Evolutionary conservation across 2,888 invertebrate species (phyloP), one percentile per base, ranked within the genome.

Genomic region (Andrena flavipes): DNA sequence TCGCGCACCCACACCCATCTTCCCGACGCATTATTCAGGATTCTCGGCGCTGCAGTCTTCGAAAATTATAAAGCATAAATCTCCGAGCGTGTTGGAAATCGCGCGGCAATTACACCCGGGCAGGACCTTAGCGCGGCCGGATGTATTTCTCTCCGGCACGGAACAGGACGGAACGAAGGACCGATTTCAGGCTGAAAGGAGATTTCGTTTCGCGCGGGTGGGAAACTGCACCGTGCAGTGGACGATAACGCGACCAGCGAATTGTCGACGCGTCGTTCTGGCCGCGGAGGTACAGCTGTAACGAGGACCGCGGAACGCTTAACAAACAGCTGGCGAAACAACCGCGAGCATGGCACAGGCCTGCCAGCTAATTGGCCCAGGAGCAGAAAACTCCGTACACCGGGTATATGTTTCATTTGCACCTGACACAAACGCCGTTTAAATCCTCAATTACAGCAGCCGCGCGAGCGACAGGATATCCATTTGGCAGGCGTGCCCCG

Each of bases 371-470:
- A 87, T 87, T 87, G 87, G 78, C 42, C 67, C 77, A 73, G 84
- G 72, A 87, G 82, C 82, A 81, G 85, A 87, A 87, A 85, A 87
- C 63, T 84, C 74, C 56, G 68, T 42, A 56, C 67, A 69, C 23
- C 56, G 81, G 76, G 81, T 74, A 84, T 79, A 42, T 16, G 86
- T 86, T 86, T 76, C 79, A 76, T 69, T 81, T 76, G 82, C 80
- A 87, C 77, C 82, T 84, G 86, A 80, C 80, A 73, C 80, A 76
- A 87, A 82, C 82, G 80, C 75, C 82, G 80, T 56, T 84, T 78
- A 87, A 87, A 78, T 82, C 71, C 77, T 76, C 87, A 75, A 86
- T 86, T 86, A 86, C 86, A 76, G 76, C 75, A 65, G 75, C 60
- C 59, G 56, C 68, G 77, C 65, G 76, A 63, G 86, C 65, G 59